These are phyloP conservation scores for Drosophila infuscata DNA, from an alignment of 2,888 invertebrate genomes.

Conservation along the genomic window DNA sequence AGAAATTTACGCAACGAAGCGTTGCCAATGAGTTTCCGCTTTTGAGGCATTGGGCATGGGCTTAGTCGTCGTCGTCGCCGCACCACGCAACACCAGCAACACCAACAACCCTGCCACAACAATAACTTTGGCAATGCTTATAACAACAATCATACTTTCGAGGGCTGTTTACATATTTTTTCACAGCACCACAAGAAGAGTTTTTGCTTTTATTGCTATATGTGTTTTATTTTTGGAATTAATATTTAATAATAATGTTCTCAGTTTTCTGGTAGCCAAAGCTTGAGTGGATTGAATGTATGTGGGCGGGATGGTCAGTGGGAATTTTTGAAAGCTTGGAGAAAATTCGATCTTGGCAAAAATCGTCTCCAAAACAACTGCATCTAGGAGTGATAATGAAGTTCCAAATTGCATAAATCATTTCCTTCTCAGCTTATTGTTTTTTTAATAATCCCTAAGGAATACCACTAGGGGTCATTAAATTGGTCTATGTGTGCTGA, in stretches of 20 bases:
- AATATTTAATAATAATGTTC: not conserved
- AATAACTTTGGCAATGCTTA: constrained; percentile 51
- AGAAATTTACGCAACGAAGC: constrained; percentile 83
- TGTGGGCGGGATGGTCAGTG: not conserved
- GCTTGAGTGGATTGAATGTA: not conserved
- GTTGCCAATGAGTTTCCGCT: constrained; percentile 85
- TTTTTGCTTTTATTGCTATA: not conserved
- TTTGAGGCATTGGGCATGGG: constrained; percentile 69
- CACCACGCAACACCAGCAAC: constrained; percentile 40
- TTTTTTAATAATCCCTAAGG: not conserved
- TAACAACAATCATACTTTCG: constrained; percentile 28
- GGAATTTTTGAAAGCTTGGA: not conserved
- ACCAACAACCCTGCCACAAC: constrained; percentile 42
- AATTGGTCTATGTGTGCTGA: no score
- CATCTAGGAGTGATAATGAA: not conserved
- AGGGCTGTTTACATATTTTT: constrained; percentile 8
- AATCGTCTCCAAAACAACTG: not conserved
- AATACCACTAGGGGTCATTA: no score
- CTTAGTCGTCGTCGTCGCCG: constrained; percentile 63
- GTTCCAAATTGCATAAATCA: not conserved
- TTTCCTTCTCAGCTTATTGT: not conserved
- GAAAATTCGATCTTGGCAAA: not conserved
- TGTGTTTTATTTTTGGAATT: not conserved
- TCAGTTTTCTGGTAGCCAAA: not conserved
- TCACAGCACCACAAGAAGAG: not conserved